Evolutionary conservation across 2,797 vertebrate species (phyloP).

Genomic region (Sciaenops ocellatus): DNA sequence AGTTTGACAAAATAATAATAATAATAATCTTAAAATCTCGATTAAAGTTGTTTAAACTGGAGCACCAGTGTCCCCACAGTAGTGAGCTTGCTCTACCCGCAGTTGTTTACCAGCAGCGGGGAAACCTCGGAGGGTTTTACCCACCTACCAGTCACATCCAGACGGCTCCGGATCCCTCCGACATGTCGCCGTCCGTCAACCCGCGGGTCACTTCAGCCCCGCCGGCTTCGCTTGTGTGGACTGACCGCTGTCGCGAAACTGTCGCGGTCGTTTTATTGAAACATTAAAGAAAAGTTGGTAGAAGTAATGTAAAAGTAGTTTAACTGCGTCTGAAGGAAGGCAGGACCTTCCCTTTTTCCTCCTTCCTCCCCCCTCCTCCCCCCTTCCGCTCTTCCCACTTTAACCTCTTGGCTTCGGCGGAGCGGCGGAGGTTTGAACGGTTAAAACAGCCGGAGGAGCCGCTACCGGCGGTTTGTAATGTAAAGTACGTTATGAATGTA

Average conservation of each 20-base stretch:
- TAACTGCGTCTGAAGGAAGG: constrained; percentile 26
- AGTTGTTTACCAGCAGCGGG: constrained; percentile 68
- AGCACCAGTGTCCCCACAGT: background rate
- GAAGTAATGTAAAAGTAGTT: constrained; percentile 21
- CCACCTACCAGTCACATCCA: constrained; percentile 66
- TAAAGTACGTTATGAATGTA: too few relatives aligned
- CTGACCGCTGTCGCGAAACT: background rate
- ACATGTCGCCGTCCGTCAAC: constrained; percentile 51
- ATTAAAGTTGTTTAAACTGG: fast-evolving
- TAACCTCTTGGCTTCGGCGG: constrained; percentile 21
- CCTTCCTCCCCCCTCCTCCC: background rate
- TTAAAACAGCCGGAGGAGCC: too few relatives aligned
- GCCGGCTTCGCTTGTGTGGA: background rate
- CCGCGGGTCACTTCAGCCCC: constrained; percentile 4
- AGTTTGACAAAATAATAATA: background rate
- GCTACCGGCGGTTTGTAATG: too few relatives aligned
- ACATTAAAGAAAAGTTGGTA: background rate
- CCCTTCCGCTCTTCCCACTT: constrained; percentile 40
- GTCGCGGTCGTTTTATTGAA: background rate
- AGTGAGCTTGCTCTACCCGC: background rate
- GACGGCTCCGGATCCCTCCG: constrained; percentile 39
- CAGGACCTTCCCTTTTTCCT: constrained; percentile 23
- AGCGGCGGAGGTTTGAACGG: too few relatives aligned
- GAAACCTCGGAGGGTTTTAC: constrained; percentile 14
- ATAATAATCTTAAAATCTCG: background rate